Evolutionary conservation across 2,113 vertebrate species (phyloP), one percentile per base, ranked within the genome.

Genomic region (Apodemus sylvaticus): DNA sequence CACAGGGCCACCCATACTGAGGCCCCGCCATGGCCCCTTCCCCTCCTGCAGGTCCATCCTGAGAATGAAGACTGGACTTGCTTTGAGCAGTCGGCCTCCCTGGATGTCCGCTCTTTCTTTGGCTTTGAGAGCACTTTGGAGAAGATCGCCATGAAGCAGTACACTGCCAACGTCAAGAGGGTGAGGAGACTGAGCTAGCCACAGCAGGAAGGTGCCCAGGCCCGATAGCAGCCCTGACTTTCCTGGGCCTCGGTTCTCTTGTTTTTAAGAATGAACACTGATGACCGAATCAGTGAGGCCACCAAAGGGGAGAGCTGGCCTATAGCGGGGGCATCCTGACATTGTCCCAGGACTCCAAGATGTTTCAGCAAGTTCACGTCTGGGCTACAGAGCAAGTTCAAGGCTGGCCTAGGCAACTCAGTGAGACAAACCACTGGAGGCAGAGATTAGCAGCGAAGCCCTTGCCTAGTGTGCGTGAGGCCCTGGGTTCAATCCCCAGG

Each of bases 11-110:
- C 68, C 16, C 36, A 0, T 7, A 1, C 24, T 42, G 48, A 96
- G 79, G 60, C 71, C 3, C 2, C 31, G 0, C 7, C 11, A 24
- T 17, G 17, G 0, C 45, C 73, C 92, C 11, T 85, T 19, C 79
- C 64, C 91, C 89, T 96, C 77, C 92, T 94, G 89, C 96, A 99
- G 99, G 99, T 99, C 83, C 99, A 99, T 90, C 99, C 99, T 0
- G 99, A 99, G 94, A 99, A 99, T 0, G 99, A 99, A 81, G 98
- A 99, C 9, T 99, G 99, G 99, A 99, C 99, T 0, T 99, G 99
- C 97, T 99, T 99, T 26, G 99, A 99, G 91, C 99, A 99, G 60
- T 99, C 98, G 0, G 99, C 99, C 1, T 99, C 99, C 3, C 98
- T 99, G 0, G 99, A 99, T 96, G 99, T 99, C 96, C 99, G 98